Conservation (phyloP, 2,888 invertebrate species). For the Volucella inanis region DNA sequence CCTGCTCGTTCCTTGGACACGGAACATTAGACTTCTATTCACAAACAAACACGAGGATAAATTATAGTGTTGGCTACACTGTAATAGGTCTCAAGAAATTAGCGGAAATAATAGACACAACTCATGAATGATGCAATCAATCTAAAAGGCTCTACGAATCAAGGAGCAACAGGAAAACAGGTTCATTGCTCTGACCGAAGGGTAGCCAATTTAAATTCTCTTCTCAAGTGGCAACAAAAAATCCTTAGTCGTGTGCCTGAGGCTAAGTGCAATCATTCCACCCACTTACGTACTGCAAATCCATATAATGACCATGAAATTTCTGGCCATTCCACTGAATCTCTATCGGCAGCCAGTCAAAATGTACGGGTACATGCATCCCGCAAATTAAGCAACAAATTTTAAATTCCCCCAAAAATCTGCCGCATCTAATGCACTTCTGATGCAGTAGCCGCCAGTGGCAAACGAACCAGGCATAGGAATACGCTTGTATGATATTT, state of each 20-base stretch:
- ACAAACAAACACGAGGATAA: slow-evolving; percentile 68
- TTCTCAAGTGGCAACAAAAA: slow-evolving; percentile 14
- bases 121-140: slow-evolving; percentile 8
- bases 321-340: slow-evolving; percentile 60
- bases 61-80: slow-evolving; percentile 55
- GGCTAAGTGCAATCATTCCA: slow-evolving; percentile 69
- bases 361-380: slow-evolving; percentile 13
- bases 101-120: slow-evolving; percentile 72
- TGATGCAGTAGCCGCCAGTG: slow-evolving; percentile 70
- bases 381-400: slow-evolving; percentile 72
- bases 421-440: slow-evolving; percentile 69
- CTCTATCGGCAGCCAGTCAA: neutral
- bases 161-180: neutral
- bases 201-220: slow-evolving; percentile 66
- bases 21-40: slow-evolving; percentile 72
- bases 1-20: slow-evolving; percentile 63
- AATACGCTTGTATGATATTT: slow-evolving; percentile 30
- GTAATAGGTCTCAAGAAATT: slow-evolving; percentile 55
- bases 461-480: slow-evolving; percentile 38
- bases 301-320: slow-evolving; percentile 74
- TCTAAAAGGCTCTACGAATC: slow-evolving; percentile 10
- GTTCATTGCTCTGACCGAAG: slow-evolving; percentile 67
- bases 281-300: slow-evolving; percentile 72
- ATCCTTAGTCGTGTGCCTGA: slow-evolving; percentile 42
- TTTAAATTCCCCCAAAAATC: slow-evolving; percentile 57